Conservation (phyloP, 2,888 invertebrate species). For the Zonitis immaculata region DNA sequence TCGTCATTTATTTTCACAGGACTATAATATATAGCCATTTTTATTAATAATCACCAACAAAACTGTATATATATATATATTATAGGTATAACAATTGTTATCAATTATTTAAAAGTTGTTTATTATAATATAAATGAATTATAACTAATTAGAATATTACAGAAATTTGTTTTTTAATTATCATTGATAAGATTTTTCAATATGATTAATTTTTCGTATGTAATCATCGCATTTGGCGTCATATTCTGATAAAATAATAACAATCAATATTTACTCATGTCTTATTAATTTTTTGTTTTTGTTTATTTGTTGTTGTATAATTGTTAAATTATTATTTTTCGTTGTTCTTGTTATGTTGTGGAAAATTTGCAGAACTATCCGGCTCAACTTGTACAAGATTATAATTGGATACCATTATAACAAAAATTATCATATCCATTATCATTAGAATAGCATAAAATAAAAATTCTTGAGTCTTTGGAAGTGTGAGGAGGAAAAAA, state of each 20-base stretch:
- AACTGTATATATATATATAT: too few species aligned
- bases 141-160: background rate
- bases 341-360: too few species aligned
- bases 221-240: too few species aligned
- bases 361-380: conserved; percentile 40
- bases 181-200: background rate
- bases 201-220: too few species aligned
- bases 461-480: conserved; percentile 70
- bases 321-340: too few species aligned
- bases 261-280: background rate
- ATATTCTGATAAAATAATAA: background rate
- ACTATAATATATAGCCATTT: background rate
- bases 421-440: conserved; percentile 61
- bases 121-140: too few species aligned
- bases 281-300: too few species aligned
- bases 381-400: conserved; percentile 45
- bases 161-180: too few species aligned
- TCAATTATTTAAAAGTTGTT: too few species aligned
- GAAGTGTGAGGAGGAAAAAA: too few species aligned
- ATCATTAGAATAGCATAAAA: conserved; percentile 66
- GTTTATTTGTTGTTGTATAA: too few species aligned
- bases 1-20: background rate
- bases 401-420: conserved; percentile 54
- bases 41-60: background rate
- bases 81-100: too few species aligned